These are phyloP conservation scores for Tenrec ecaudatus DNA, from an alignment of 2,113 vertebrate genomes.

Conservation along the genomic window DNA sequence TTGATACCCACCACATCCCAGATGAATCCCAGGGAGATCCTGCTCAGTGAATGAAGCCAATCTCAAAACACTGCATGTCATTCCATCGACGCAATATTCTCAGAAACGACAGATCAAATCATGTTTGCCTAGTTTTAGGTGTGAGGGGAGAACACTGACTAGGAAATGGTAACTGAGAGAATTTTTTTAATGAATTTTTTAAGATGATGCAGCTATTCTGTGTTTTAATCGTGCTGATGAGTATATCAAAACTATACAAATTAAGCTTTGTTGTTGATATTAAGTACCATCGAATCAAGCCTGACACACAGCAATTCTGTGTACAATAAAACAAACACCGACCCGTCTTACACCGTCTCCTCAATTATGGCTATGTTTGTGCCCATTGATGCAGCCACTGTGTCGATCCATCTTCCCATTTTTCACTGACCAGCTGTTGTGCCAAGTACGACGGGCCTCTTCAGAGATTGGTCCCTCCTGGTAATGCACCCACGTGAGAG, in stretches of 20 bases:
- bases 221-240: background rate
- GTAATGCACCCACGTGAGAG: too few species aligned
- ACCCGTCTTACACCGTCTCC: too few species aligned
- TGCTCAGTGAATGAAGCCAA: background rate
- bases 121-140: background rate
- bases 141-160: background rate
- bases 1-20: background rate
- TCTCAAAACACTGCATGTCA: background rate
- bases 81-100: background rate
- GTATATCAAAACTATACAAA: background rate
- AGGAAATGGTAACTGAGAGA: background rate
- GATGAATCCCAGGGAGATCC: background rate
- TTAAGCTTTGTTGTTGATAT: too few species aligned
- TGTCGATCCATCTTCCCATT: too few species aligned
- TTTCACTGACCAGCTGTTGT: too few species aligned
- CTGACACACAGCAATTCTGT: too few species aligned
- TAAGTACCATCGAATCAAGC: too few species aligned
- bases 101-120: background rate
- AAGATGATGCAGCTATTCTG: background rate
- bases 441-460: too few species aligned
- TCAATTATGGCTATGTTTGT: too few species aligned
- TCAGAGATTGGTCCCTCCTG: too few species aligned
- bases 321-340: too few species aligned
- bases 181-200: background rate
- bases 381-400: too few species aligned